Conservation (phyloP, 2,888 invertebrate genomes). For the Phoenoteleia sp. region DNA sequence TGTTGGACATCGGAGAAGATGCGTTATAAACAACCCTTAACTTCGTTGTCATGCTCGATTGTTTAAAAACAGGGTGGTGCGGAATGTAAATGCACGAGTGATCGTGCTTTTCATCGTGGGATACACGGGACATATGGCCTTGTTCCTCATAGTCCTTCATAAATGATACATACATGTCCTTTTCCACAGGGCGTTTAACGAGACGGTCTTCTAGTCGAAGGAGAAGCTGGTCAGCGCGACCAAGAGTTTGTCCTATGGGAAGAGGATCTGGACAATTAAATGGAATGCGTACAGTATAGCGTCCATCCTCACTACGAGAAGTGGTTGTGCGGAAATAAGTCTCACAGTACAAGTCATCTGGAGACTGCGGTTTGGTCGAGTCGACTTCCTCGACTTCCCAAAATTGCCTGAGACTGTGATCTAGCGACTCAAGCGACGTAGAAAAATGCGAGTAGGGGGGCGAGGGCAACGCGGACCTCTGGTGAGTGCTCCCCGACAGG, state of each 20-base stretch:
- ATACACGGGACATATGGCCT: neutral
- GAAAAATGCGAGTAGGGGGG: too few relatives aligned
- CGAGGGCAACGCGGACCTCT: too few relatives aligned
- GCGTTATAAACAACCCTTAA: constrained; percentile 58
- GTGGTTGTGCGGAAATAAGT: neutral
- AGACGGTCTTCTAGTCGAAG: neutral
- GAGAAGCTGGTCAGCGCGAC: neutral
- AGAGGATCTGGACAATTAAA: neutral
- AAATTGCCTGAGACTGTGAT: neutral
- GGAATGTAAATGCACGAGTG: neutral
- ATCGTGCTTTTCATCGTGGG: neutral
- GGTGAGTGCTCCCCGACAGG: too few relatives aligned
- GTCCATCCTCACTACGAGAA: neutral
- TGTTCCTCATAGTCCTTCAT: neutral
- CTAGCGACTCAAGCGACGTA: neutral
- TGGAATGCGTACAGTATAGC: constrained; percentile 8
- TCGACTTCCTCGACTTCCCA: constrained; percentile 29
- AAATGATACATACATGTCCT: neutral
- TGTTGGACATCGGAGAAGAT: constrained; percentile 19
- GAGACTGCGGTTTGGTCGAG: too few relatives aligned
- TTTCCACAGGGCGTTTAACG: neutral
- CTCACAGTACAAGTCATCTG: neutral
- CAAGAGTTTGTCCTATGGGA: constrained; percentile 2
- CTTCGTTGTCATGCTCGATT: constrained; percentile 29
- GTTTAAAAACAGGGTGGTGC: constrained; percentile 42